Evolutionary conservation across 2,888 invertebrate species (phyloP).

Genomic region (Chrysotoxum bicinctum): DNA sequence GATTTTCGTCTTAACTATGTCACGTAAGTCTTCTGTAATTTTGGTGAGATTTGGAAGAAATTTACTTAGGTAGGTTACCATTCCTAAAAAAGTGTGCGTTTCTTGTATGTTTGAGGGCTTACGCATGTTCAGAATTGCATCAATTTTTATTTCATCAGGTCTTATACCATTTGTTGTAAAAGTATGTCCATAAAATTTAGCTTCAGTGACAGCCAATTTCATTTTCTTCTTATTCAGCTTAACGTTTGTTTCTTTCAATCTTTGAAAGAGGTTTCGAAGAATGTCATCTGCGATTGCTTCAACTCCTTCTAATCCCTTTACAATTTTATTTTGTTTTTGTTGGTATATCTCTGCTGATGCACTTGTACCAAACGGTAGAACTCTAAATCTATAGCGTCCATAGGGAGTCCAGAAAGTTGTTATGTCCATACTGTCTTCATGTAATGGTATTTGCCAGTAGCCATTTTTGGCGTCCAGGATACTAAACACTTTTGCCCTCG

Average conservation of each 20-base stretch:
- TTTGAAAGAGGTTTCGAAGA: conserved; percentile 53
- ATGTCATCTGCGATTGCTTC: conserved; percentile 71
- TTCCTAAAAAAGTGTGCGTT: conserved; percentile 17
- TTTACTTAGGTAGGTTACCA: conserved; percentile 13
- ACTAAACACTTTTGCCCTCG: conserved; percentile 71
- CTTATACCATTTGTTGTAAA: conserved; percentile 55
- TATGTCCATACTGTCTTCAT: conserved; percentile 77
- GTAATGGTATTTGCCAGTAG: conserved; percentile 59
- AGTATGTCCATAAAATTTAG: conserved; percentile 67
- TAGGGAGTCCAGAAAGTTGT: conserved; percentile 74
- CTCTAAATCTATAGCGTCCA: conserved; percentile 45
- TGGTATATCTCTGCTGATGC: conserved; percentile 73
- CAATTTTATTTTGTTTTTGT: conserved; percentile 74
- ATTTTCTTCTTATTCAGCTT: conserved; percentile 3
- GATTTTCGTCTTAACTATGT: too few relatives aligned
- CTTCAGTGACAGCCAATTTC: background rate
- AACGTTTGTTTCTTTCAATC: background rate
- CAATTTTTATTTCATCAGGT: conserved; percentile 69
- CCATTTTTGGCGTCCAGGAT: conserved; percentile 71
- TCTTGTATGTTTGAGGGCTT: conserved; percentile 56
- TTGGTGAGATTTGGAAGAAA: too few relatives aligned
- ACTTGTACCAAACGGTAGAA: conserved; percentile 73
- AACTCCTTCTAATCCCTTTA: conserved; percentile 58
- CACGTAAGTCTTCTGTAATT: too few relatives aligned
- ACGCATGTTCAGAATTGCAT: conserved; percentile 72